phyloP scores from a whole-genome alignment of 1,140 invertebrate species.

The Mercenaria mercenaria region DNA sequence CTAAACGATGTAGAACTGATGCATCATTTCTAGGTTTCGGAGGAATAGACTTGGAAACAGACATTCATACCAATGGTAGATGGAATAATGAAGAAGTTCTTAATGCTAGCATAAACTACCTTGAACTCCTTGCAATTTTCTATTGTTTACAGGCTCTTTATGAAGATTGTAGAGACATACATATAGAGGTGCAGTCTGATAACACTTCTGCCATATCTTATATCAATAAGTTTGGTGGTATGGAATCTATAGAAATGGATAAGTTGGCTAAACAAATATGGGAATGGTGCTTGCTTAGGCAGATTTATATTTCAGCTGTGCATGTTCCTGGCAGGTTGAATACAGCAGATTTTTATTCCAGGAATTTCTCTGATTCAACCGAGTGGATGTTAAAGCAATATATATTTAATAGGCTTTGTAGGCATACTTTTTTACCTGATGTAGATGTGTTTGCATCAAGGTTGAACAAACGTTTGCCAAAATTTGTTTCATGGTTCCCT shows the following conservation, averaged over 20 bases:
- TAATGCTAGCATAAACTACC: slow-evolving; percentile 9
- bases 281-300: slow-evolving; percentile 59
- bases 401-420: slow-evolving; percentile 55
- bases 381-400: slow-evolving; percentile 48
- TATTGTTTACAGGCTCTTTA: slow-evolving; percentile 30
- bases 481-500: slow-evolving; percentile 69
- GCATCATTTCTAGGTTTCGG: slow-evolving; percentile 11
- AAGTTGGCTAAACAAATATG: slow-evolving; percentile 66
- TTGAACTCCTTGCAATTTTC: slow-evolving; percentile 24
- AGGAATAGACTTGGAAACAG: neutral
- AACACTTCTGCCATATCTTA: slow-evolving; percentile 68
- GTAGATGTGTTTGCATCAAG: slow-evolving; percentile 74
- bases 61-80: neutral
- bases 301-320: slow-evolving; percentile 37
- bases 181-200: slow-evolving; percentile 59
- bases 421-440: slow-evolving; percentile 9
- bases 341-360: slow-evolving; percentile 54
- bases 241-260: slow-evolving; percentile 49
- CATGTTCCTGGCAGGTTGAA: slow-evolving; percentile 48
- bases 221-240: slow-evolving; percentile 71
- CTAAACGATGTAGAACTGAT: neutral
- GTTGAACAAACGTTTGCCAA: slow-evolving; percentile 60
- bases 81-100: slow-evolving; percentile 17
- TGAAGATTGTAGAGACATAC: neutral
- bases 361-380: slow-evolving; percentile 47